phyloP scores from a whole-genome alignment of 2,113 vertebrate genomes.

The Argyrosomus japonicus region DNA sequence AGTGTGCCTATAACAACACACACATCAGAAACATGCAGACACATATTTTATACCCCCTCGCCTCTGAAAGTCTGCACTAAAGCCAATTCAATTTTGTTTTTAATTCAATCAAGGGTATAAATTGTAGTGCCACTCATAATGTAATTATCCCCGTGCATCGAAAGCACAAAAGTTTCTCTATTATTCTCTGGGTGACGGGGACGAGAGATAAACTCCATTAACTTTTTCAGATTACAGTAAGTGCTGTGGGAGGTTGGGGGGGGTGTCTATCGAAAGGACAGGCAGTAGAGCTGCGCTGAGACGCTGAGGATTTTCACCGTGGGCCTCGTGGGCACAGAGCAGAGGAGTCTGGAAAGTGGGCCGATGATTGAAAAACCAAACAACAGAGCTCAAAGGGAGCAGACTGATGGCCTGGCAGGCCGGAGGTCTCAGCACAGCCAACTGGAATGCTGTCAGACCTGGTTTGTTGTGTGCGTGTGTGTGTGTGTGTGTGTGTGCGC shows the following conservation, averaged over 20 bases:
- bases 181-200: conserved; percentile 53
- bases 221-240: conserved; percentile 64
- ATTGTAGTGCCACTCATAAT: conserved; percentile 47
- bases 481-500: conserved; percentile 4
- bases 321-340: conserved; percentile 37
- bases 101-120: conserved; percentile 66
- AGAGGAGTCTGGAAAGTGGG: conserved; percentile 34
- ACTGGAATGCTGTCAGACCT: conserved; percentile 32
- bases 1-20: conserved; percentile 11
- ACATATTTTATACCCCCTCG: background rate
- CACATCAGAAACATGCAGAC: conserved; percentile 11
- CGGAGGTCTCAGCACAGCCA: conserved; percentile 52
- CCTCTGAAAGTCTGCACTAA: conserved; percentile 6
- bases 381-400: conserved; percentile 55
- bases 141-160: conserved; percentile 55
- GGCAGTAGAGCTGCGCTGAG: conserved; percentile 20
- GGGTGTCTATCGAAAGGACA: conserved; percentile 34
- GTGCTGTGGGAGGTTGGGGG: conserved; percentile 32
- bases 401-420: conserved; percentile 33
- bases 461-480: conserved; percentile 3
- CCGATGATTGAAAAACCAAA: conserved; percentile 68
- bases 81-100: conserved; percentile 59
- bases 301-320: conserved; percentile 18
- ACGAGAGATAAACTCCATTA: conserved; percentile 74
- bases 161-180: conserved; percentile 65